phyloP scores from a whole-genome alignment of 23 tunicate species.

The Clavelina lepadiformis region DNA sequence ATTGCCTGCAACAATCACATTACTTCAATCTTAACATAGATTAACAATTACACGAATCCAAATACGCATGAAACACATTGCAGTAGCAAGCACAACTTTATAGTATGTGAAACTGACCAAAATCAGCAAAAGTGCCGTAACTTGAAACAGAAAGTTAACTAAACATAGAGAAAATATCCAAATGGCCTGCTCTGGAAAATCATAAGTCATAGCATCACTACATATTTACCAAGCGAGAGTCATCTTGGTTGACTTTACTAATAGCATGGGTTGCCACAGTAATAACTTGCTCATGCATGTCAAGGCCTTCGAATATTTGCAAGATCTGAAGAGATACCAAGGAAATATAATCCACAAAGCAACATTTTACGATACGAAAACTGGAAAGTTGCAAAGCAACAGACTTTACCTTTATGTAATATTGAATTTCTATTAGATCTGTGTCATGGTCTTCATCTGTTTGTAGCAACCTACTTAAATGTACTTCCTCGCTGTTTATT shows the following conservation, averaged over 20 bases:
- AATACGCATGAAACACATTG: too few relatives aligned
- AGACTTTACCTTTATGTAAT: conserved; percentile 59
- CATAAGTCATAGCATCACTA: too few relatives aligned
- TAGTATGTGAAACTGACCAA: too few relatives aligned
- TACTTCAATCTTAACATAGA: not conserved
- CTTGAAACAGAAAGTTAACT: too few relatives aligned
- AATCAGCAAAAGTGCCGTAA: too few relatives aligned
- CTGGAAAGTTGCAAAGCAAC: too few relatives aligned
- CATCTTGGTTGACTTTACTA: conserved; percentile 31
- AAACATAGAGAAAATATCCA: too few relatives aligned
- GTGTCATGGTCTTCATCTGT: conserved; percentile 26
- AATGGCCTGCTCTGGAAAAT: too few relatives aligned
- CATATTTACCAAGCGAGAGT: conserved; percentile 45
- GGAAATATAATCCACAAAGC: too few relatives aligned
- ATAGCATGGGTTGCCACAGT: conserved; percentile 55
- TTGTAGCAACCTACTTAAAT: conserved; percentile 19
- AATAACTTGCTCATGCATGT: conserved; percentile 52
- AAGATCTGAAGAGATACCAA: conserved; percentile 24
- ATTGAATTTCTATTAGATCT: conserved; percentile 27
- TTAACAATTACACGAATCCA: too few relatives aligned
- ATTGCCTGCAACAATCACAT: conserved; percentile 37
- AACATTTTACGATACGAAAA: too few relatives aligned
- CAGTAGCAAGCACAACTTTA: too few relatives aligned
- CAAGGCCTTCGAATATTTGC: conserved; percentile 55
- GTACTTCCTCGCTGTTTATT: conserved; percentile 38